These are phyloP conservation scores for Lutraria rhynchaena DNA, from an alignment of 1,140 invertebrate species.

Conservation along the genomic window DNA sequence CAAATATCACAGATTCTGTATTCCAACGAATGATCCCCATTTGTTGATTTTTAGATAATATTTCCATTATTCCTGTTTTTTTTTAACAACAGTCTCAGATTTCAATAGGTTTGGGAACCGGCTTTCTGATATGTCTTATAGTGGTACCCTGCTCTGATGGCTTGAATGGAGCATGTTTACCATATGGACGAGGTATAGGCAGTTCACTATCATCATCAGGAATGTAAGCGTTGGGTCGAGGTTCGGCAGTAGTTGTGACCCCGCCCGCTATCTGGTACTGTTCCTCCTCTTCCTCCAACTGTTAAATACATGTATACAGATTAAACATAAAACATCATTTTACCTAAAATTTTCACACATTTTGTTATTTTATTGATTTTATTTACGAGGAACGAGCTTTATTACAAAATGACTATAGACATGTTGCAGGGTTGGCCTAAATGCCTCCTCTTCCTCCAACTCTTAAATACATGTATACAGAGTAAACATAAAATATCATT, in stretches of 20 bases:
- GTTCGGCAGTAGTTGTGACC: constrained; percentile 80
- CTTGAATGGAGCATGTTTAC: constrained; percentile 82
- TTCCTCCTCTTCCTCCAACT: constrained; percentile 80
- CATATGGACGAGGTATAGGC: constrained; percentile 82
- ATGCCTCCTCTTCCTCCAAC: constrained; percentile 79
- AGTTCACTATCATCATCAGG: constrained; percentile 81
- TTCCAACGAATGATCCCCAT: background rate
- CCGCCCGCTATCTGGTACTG: constrained; percentile 80
- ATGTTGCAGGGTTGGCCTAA: too few relatives aligned
- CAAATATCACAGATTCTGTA: too few relatives aligned
- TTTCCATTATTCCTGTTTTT: background rate
- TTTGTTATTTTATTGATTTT: too few relatives aligned
- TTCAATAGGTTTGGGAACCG: constrained; percentile 82
- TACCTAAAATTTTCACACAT: too few relatives aligned
- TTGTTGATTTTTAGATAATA: background rate
- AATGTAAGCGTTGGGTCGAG: constrained; percentile 82
- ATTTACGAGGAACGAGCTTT: too few relatives aligned
- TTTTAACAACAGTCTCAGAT: constrained; percentile 71
- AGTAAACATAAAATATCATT: too few relatives aligned
- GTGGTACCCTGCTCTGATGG: constrained; percentile 80
- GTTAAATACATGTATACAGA: constrained; percentile 47
- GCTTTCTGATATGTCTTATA: constrained; percentile 82
- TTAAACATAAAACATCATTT: too few relatives aligned
- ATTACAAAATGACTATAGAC: too few relatives aligned
- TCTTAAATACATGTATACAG: constrained; percentile 63